Evolutionary conservation across 1,140 invertebrate species (phyloP).

Genomic region (Cyclina sinensis): DNA sequence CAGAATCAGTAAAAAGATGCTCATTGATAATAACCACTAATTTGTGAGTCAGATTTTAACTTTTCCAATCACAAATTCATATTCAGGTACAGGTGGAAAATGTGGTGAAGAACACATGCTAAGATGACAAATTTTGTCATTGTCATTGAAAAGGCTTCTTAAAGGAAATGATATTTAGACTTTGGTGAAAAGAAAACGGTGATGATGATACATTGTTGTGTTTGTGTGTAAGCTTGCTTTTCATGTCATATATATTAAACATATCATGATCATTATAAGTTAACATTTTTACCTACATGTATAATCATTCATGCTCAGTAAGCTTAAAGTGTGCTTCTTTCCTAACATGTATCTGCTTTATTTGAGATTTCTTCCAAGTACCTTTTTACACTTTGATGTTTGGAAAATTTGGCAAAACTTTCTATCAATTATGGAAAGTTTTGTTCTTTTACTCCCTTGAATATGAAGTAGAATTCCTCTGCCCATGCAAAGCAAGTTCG

Average conservation of each 20-base stretch:
- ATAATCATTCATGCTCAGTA: neutral
- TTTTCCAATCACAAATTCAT: too few relatives aligned
- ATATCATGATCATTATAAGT: neutral
- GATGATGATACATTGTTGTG: neutral
- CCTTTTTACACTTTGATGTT: neutral
- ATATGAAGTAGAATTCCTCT: neutral
- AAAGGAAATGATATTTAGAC: too few relatives aligned
- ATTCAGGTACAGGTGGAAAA: too few relatives aligned
- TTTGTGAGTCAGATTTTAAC: too few relatives aligned
- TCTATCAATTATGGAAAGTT: neutral
- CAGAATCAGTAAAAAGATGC: too few relatives aligned
- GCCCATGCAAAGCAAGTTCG: slow-evolving; percentile 77
- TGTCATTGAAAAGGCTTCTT: too few relatives aligned
- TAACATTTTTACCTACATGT: neutral
- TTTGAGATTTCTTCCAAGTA: neutral
- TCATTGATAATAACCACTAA: too few relatives aligned
- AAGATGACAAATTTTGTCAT: too few relatives aligned
- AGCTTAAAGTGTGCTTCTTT: neutral
- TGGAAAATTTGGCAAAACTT: neutral
- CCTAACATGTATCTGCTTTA: neutral
- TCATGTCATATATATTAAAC: neutral
- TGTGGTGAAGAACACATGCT: too few relatives aligned
- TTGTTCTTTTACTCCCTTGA: neutral
- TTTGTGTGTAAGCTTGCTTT: slow-evolving; percentile 13
- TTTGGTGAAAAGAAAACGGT: too few relatives aligned